Percentiles rank a stretch among this genome's conserved stretches.
These are phyloP conservation scores for Gadopsis bispinosus DNA, from an alignment of 2,797 vertebrate species.

Conservation along the genomic window DNA sequence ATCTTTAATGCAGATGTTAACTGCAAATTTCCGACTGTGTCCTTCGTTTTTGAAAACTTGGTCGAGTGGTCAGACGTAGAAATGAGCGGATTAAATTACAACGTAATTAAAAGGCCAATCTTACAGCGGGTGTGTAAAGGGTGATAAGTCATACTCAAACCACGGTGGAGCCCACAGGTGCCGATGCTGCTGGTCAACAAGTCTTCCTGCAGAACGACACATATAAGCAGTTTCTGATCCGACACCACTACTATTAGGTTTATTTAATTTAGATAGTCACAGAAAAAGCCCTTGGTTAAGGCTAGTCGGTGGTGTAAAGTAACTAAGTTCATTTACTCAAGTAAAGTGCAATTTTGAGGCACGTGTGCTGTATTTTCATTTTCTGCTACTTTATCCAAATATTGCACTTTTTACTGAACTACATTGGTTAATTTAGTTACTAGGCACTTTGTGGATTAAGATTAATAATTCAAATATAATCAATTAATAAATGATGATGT, in stretches of 20 bases:
- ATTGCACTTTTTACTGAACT: no score
- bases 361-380: no score
- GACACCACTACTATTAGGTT: background rate
- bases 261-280: background rate
- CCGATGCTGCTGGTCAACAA: background rate
- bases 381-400: no score
- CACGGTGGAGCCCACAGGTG: no score
- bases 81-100: background rate
- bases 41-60: background rate
- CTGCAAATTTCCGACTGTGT: constrained; percentile 1
- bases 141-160: background rate
- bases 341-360: no score
- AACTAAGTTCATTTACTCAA: no score
- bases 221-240: background rate
- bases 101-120: background rate
- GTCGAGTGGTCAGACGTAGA: background rate
- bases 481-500: no score
- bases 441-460: no score
- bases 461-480: no score
- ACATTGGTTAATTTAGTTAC: no score
- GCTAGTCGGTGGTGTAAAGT: no score
- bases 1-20: constrained; percentile 23
- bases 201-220: background rate
- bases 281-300: background rate
- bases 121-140: background rate